Base-by-base conservation (phyloP, 2,888 invertebrate species). In the Hoplodrina ambigua region DNA sequence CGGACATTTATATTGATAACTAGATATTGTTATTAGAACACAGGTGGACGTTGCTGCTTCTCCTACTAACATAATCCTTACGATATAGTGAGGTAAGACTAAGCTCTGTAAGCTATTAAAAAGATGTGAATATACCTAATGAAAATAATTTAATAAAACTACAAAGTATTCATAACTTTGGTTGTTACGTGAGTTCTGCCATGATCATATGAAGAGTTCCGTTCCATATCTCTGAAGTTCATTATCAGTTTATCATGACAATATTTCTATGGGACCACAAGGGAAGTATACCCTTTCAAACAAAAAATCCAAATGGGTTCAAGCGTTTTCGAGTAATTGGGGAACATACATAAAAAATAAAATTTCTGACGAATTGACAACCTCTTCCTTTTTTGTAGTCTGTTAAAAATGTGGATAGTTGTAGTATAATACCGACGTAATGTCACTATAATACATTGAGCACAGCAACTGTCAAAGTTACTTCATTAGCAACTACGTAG, bases 401-500 rank as follows among this genome's bases (percentile, higher is more conserved):
- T 2, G 25, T 25, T 25, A 25, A 25, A 25, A 25, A 25, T 2
- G 25, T 25, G 20, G 44, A 25, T 75, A 75, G 50, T 55, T 77
- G 19, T 44, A 25, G 49, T 44, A 44, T 56, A 13, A 41, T 62
- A 55, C 46, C 17, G 13, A 77, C 49, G 54, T 63, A 55, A 64
- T 56, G 64, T 50, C 55, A 57, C 41, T 30, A 59, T 54, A 63
- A 56, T 57, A 70, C 54, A 65, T 72, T 52, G 68, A 77, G 44
- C 17, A 60, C 53, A 56, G 68, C 60, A 72, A 74, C 69, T 72
- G 66, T 74, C 69, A 67, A 82, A 82, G 62, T 82, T 75, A 59
- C 46, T 79, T 81, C 64, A 83, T 83, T 82, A 84, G 46, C 41
- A 37, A 66, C 60, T 71, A 57, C 33, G 69, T 44, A 50, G 69